Evolutionary conservation across 2,888 invertebrate genomes (phyloP).

Genomic region (Mantis religiosa): DNA sequence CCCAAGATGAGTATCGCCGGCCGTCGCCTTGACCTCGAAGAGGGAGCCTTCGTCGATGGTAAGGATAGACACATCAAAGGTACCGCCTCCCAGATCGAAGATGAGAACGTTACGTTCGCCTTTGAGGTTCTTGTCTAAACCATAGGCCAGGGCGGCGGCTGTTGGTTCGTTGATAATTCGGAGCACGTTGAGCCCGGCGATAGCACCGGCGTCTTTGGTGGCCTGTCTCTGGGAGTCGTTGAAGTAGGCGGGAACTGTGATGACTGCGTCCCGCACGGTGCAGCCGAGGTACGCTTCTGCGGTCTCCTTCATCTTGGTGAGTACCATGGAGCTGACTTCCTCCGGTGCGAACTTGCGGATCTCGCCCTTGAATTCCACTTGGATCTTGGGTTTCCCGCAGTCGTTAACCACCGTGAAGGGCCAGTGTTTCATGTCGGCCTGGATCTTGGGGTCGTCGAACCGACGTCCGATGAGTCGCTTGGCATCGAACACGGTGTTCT

Average conservation of each 20-base stretch:
- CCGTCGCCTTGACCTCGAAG: constrained; percentile 94
- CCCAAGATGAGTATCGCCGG: constrained; percentile 90
- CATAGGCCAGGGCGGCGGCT: constrained; percentile 82
- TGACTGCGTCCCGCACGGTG: constrained; percentile 78
- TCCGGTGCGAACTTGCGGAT: constrained; percentile 84
- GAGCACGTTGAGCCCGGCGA: constrained; percentile 81
- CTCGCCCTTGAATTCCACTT: constrained; percentile 85
- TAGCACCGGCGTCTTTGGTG: constrained; percentile 86
- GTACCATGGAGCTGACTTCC: constrained; percentile 88
- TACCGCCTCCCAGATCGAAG: constrained; percentile 82
- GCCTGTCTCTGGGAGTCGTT: constrained; percentile 88
- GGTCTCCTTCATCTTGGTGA: constrained; percentile 90
- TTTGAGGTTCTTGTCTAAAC: constrained; percentile 62
- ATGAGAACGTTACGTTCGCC: constrained; percentile 80
- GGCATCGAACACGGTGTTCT: constrained; percentile 43
- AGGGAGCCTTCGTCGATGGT: constrained; percentile 83
- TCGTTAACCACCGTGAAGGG: constrained; percentile 84
- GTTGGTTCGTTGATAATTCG: constrained; percentile 90
- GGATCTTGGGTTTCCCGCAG: constrained; percentile 74
- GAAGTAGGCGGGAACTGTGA: constrained; percentile 88
- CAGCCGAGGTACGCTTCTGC: constrained; percentile 85
- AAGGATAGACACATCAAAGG: constrained; percentile 91
- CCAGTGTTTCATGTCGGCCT: constrained; percentile 91
- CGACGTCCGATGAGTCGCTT: constrained; percentile 90
- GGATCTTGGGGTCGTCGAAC: constrained; percentile 81